Percentiles rank a stretch among this genome's conserved stretches.
These are phyloP conservation scores for Drosophila nr. perissopoda DNA, from an alignment of 2,888 invertebrate genomes.

Conservation along the genomic window DNA sequence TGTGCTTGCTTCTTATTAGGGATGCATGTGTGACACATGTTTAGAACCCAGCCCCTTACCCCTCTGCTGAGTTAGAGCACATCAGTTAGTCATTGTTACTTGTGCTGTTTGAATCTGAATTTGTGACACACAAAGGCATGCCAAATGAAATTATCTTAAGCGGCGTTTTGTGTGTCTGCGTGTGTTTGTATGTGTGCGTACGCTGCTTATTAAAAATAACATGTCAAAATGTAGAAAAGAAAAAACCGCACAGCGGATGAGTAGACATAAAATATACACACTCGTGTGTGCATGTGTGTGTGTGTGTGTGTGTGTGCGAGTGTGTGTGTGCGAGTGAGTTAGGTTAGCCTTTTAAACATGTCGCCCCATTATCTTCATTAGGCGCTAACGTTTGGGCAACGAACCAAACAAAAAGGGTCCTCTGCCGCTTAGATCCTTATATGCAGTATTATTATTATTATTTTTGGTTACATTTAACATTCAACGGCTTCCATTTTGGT, in stretches of 20 bases:
- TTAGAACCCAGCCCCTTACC: conserved; percentile 10
- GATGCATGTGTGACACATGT: conserved; percentile 71
- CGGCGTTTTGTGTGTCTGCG: conserved; percentile 45
- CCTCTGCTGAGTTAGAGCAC: conserved; percentile 37
- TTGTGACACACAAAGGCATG: conserved; percentile 40
- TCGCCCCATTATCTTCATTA: conserved; percentile 80
- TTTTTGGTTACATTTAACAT: conserved; percentile 47
- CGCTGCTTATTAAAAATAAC: conserved; percentile 75
- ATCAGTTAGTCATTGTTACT: conserved; percentile 49
- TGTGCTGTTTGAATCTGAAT: conserved; percentile 30
- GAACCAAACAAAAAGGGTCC: conserved; percentile 35
- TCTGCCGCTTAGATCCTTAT: conserved; percentile 13
- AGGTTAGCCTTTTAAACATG: conserved; percentile 53
- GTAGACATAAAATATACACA: conserved; percentile 47
- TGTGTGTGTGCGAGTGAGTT: conserved; percentile 18
- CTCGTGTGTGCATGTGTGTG: conserved; percentile 3
- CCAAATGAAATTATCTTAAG: conserved; percentile 56
- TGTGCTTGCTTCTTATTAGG: conserved; percentile 51
- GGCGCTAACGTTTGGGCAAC: conserved; percentile 57
- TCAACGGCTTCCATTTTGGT: conserved; percentile 50
- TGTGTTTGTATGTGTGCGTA: neutral
- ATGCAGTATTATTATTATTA: conserved; percentile 16
- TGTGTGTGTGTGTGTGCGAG: conserved; percentile 9
- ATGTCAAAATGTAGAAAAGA: conserved; percentile 65
- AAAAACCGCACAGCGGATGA: conserved; percentile 52